These are phyloP conservation scores for Argyresthia goedartella DNA, from an alignment of 2,888 invertebrate species.

Conservation along the genomic window DNA sequence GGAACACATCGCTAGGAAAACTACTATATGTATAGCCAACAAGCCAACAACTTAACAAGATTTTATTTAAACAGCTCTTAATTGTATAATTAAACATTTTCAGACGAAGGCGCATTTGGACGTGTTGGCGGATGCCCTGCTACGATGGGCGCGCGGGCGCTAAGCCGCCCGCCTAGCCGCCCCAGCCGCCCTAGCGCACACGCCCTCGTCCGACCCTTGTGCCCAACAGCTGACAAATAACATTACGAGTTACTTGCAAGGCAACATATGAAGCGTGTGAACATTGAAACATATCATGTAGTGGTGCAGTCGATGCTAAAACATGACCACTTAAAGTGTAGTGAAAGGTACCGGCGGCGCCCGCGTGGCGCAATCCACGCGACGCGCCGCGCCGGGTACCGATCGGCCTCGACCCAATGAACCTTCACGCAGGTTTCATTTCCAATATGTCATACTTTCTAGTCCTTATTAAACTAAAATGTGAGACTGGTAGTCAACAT, in stretches of 20 bases:
- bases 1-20: too few species aligned
- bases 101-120: constrained; percentile 97
- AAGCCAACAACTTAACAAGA: too few species aligned
- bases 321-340: constrained; percentile 59
- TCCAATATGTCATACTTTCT: constrained; percentile 59
- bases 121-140: constrained; percentile 92
- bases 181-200: constrained; percentile 27
- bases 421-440: constrained; percentile 56
- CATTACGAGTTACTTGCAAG: constrained; percentile 34
- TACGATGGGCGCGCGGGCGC: constrained; percentile 95
- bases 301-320: constrained; percentile 57
- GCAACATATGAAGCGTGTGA: constrained; percentile 44
- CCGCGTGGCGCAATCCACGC: constrained; percentile 17
- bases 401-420: constrained; percentile 59
- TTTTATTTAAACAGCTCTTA: too few species aligned
- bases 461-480: constrained; percentile 67
- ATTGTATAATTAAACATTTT: constrained; percentile 26
- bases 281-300: constrained; percentile 68
- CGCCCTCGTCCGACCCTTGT: constrained; percentile 23
- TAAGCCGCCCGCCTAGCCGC: constrained; percentile 61
- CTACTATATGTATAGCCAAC: too few species aligned
- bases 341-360: constrained; percentile 31
- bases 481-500: constrained; percentile 71
- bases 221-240: neutral
- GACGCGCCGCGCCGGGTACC: constrained; percentile 26